Evolutionary conservation across 2,113 vertebrate genomes (phyloP), one percentile per base, ranked within the genome.

Genomic region (Nothobranchius kuhntae): DNA sequence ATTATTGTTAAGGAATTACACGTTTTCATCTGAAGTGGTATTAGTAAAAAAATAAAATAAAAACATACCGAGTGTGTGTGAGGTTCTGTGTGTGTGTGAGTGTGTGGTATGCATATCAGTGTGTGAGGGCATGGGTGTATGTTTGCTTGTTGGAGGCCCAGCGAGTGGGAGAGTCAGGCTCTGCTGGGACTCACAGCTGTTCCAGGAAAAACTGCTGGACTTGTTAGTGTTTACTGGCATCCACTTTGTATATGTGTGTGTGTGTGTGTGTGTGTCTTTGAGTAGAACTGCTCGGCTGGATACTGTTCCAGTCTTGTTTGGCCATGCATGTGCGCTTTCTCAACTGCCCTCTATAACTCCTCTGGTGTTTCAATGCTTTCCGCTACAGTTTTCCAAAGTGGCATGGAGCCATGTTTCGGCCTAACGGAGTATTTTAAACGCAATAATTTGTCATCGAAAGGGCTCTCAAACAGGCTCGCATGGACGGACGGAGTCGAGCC

Each of bases 211-310:
- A 80, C 71, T 85, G 84, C 75, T 88, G 84, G 78, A 86, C 74
- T 86, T 85, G 87, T 88, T 81, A 83, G 78, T 91, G 89, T 91
- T 91, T 93, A 93, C 88, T 88, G 82, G 89, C 83, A 90, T 71
- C 40, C 51, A 40, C 62, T 81, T 63, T 77, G 82, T 83, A 80
- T 71, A 24, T 75, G 44, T 45, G 11, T 78, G 84, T 83, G 82
- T 83, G 67, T 75, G 15, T 71, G 47, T 68, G 57, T 72, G 61
- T 81, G 54, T 71, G 35, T 75, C 51, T 68, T 47, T 83, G 75
- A 38, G 51, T 70, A 10, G 10, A 35, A 52, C 61, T 64, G 50
- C 53, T 53, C 48, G 77, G 14, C 51, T 83, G 83, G 84, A 81
- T 86, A 75, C 84, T 73, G 84, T 77, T 83, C 83, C 65, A 63